Conservation (phyloP, 2,888 invertebrate genomes). For the Cecidostiba fungosa region DNA sequence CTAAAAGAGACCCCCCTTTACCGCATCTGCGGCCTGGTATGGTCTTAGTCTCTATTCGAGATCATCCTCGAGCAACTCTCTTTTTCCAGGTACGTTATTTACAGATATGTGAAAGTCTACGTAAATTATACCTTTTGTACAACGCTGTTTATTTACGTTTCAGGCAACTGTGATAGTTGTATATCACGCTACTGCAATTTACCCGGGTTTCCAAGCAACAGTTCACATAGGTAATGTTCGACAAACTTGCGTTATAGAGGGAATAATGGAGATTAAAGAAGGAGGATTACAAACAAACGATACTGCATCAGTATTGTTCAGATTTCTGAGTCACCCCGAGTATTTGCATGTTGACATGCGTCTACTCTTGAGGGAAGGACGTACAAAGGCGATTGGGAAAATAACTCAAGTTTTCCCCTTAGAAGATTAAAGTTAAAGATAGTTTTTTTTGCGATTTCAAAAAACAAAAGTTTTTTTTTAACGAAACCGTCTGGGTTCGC, state of each 20-base stretch:
- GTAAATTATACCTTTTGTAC: neutral
- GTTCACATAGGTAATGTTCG: conserved; percentile 97
- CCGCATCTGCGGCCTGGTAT: conserved; percentile 90
- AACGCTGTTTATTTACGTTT: conserved; percentile 39
- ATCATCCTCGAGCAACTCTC: conserved; percentile 81
- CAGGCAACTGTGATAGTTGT: conserved; percentile 94
- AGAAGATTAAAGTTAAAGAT: conserved; percentile 44
- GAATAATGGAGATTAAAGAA: conserved; percentile 85
- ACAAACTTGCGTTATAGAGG: conserved; percentile 95
- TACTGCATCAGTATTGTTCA: conserved; percentile 92
- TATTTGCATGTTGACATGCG: conserved; percentile 90
- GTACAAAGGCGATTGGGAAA: conserved; percentile 92
- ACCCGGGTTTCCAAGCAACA: conserved; percentile 93
- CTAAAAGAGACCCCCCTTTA: conserved; percentile 78
- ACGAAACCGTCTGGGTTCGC: neutral
- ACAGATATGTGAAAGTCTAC: neutral
- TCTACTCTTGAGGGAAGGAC: conserved; percentile 91
- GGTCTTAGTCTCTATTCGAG: conserved; percentile 86
- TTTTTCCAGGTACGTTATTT: conserved; percentile 81
- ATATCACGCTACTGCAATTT: conserved; percentile 92
- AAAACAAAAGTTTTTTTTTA: conserved; percentile 1
- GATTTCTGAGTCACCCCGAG: conserved; percentile 94
- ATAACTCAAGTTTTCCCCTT: conserved; percentile 88
- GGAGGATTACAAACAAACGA: conserved; percentile 90
- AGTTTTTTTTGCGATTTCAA: neutral